Evolutionary conservation across 2,888 invertebrate species (phyloP), one percentile per base, ranked within the genome.

Genomic region (Theretra japonica): DNA sequence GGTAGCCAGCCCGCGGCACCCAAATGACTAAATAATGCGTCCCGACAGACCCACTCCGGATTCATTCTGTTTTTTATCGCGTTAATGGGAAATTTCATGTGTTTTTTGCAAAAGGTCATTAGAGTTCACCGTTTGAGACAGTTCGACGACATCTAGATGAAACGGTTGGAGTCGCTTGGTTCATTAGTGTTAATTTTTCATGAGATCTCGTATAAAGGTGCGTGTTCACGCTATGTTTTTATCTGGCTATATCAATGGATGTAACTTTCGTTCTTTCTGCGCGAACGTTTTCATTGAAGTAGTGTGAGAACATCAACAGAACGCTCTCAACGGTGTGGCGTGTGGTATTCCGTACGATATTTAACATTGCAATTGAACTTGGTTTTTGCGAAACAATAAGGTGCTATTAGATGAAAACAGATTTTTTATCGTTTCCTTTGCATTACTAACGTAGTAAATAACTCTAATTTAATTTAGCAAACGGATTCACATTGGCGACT

Each of bases 1-100:
- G 73, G 79, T 77, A 80, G 79, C 79, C 58, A 33, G 21, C 25
- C 58, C 41, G 57, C 77, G 6, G 79, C 83, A 58, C 41, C 57
- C 41, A 85, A 85, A 85, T 86, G 81, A 83, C 85, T 84, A 82
- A 79, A 84, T 84, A 84, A 85, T 85, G 80, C 79, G 77, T 74
- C 75, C 75, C 41, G 65, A 65, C 75, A 53, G 57, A 70, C 69
- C 59, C 28, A 33, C 30, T 21, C 58, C 23, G 30, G 48, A 48
- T 65, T 48, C 65, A 65, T 53, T 69, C 58, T 71, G 56, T 72
- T 74, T 53, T 70, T 69, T 72, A 58, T 69, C 70, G 53, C 73
- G 21, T 65, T 65, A 65, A 65, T 50, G 30, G 41, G 75, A 70
- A 76, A 78, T 73, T 74, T 73, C 74, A 73, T 71, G 76, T 79